Conservation (phyloP, 2,113 vertebrate genomes). For the Mustela nigripes region DNA sequence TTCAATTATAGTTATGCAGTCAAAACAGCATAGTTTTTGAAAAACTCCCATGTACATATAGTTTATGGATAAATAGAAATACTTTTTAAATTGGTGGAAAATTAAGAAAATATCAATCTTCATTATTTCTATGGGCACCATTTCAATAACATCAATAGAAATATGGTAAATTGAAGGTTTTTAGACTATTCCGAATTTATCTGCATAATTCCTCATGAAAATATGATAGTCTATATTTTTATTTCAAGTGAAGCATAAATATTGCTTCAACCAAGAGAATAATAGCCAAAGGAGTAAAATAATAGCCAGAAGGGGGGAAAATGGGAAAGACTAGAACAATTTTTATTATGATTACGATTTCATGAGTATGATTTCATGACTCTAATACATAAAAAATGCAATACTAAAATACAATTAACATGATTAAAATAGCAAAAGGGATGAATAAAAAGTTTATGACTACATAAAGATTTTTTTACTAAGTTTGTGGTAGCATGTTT, state of each 20-base stretch:
- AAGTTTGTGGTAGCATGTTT: neutral
- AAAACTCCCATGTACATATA: neutral
- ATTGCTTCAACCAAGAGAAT: neutral
- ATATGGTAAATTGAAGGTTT: neutral
- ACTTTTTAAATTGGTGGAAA: neutral
- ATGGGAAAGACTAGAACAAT: neutral
- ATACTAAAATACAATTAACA: neutral
- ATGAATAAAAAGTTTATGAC: neutral
- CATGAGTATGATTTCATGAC: neutral
- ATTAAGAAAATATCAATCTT: neutral
- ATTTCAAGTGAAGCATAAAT: neutral
- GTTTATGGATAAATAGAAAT: neutral
- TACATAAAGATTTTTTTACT: neutral
- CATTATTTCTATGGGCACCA: neutral
- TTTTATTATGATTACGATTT: neutral
- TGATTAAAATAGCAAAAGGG: neutral
- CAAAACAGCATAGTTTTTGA: neutral
- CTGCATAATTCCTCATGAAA: neutral
- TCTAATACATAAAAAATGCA: neutral
- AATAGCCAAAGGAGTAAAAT: neutral
- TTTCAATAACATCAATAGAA: neutral
- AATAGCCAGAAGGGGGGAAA: accelerated
- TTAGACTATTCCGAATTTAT: neutral
- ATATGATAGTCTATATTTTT: neutral
- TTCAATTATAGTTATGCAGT: neutral